Base-by-base conservation (phyloP, 2,113 vertebrate species). In the Turdus rufiventris region DNA sequence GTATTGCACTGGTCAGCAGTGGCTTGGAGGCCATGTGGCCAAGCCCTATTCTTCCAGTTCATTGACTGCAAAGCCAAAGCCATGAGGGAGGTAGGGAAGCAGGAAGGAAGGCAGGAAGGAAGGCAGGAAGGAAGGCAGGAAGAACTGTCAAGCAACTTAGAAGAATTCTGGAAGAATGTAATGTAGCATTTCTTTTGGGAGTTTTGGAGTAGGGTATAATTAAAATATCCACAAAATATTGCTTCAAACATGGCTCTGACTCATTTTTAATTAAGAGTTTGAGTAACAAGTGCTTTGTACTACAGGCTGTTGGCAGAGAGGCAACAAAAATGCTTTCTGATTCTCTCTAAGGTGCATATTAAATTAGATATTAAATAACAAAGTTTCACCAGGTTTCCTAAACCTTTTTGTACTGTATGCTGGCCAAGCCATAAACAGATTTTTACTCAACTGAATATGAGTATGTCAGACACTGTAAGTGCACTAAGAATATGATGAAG, bases 191-290 rank as follows among this genome's bases (percentile, higher is more conserved):
- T 95, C 58, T 83, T 83, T 67, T 31, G 75, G 71, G 88, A 91
- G 43, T 74, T 95, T 58, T 73, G 34, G 19, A 89, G 67, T 58
- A 54, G 62, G 36, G 60, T 54, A 70, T 91, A 92, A 95, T 91
- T 94, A 87, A 97, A 92, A 94, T 47, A 88, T 29, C 45, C 67
- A 80, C 54, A 76, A 85, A 85, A 47, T 81, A 80, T 50, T 90
- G 75, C 81, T 91, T 85, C 75, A 77, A 96, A 91, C 33, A 58
- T 2, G 13, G 71, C 78, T 83, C 34, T 74, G 67, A 86, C 78
- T 96, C 95, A 83, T 91, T 90, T 85, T 88, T 94, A 96, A 94
- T 95, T 93, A 93, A 93, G 79, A 96, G 91, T 60, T 74, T 74
- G 57, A 93, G 50, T 83, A 92, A 90, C 85, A 96, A 88, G 62